A percentile compares a stretch with the other conserved stretches of the same genome.
Conservation (phyloP, 2,797 vertebrate genomes). For the Pseudocheirus occidentalis region DNA sequence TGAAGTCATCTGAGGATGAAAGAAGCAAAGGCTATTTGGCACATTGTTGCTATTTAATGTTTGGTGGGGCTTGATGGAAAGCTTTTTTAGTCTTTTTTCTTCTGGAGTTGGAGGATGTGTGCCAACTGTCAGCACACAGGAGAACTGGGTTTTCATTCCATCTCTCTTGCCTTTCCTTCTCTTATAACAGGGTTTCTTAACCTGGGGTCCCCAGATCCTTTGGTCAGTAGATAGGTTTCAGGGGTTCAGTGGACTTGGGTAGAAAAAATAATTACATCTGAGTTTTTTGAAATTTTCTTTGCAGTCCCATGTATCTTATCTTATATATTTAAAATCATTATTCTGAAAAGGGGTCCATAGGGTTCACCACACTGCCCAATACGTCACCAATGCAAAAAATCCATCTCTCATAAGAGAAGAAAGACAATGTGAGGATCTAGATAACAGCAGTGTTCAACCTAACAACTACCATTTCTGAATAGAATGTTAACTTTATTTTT, state of each 20-base stretch:
- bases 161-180: neutral
- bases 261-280: neutral
- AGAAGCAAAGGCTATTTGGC: neutral
- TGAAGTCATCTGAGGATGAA: neutral
- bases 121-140: neutral
- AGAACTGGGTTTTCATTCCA: neutral
- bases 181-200: neutral
- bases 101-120: neutral
- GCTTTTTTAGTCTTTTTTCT: neutral
- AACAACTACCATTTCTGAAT: conserved; percentile 47
- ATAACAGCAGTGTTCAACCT: neutral
- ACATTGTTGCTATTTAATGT: neutral
- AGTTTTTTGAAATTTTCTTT: neutral
- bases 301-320: neutral
- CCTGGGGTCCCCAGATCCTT: neutral
- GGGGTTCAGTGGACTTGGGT: neutral
- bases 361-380: neutral
- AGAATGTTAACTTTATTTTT: conserved; percentile 48
- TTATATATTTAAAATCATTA: neutral
- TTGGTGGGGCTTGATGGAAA: neutral
- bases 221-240: neutral
- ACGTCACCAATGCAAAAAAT: neutral
- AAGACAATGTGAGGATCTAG: neutral
- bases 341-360: neutral
- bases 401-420: neutral